Conservation (phyloP, 2,797 vertebrate genomes). For the Phyllotis vaccarum region DNA sequence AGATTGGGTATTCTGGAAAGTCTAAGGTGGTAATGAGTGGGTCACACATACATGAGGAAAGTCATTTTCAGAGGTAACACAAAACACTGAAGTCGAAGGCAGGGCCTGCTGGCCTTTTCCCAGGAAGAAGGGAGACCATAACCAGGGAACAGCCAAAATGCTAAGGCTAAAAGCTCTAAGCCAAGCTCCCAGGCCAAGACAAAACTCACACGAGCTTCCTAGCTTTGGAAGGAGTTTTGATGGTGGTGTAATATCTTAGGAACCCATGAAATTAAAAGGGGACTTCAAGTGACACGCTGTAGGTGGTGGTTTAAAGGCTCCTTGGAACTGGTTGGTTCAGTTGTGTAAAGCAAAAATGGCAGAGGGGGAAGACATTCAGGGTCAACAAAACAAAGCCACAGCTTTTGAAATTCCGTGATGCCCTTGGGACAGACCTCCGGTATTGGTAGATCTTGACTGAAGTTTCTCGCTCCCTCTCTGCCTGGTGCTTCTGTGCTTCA, state of each 20-base stretch:
- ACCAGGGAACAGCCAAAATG: not conserved
- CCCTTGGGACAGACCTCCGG: conserved; percentile 81
- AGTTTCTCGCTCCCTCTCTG: conserved; percentile 78
- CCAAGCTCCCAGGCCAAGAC: not conserved
- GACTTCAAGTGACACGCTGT: not conserved
- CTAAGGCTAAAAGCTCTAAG: not conserved
- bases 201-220: not conserved
- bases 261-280: not conserved
- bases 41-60: not conserved
- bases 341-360: not conserved
- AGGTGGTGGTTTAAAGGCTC: not conserved
- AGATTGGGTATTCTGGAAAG: not conserved
- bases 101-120: not conserved
- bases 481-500: conserved; percentile 59
- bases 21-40: not conserved
- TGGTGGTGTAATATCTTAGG: no score
- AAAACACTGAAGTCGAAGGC: not conserved
- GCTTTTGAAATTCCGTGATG: not conserved
- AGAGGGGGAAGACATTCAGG: not conserved
- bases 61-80: not conserved
- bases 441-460: conserved; percentile 84
- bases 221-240: rapidly evolving
- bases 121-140: not conserved
- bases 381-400: not conserved
- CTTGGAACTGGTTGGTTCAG: not conserved